Conservation (phyloP, 2,113 vertebrate genomes). For the Paradoxurus hermaphroditus region DNA sequence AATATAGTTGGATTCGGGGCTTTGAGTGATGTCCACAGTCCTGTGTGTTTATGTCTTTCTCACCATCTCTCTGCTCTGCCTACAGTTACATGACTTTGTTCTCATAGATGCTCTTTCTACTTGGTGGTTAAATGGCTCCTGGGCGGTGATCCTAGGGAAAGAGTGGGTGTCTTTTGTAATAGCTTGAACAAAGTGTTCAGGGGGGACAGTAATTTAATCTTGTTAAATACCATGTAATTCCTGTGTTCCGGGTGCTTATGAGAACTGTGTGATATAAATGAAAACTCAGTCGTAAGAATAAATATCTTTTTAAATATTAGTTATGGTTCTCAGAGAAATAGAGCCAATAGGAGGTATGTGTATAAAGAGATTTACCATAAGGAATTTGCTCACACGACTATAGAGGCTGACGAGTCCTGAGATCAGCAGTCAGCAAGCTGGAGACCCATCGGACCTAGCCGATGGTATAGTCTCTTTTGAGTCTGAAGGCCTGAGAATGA, state of each 20-base stretch:
- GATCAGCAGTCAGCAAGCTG: neutral
- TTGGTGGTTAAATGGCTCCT: neutral
- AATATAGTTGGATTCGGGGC: neutral
- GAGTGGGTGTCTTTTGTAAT: neutral
- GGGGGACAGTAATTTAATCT: neutral
- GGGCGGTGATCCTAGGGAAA: neutral
- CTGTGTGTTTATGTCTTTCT: neutral
- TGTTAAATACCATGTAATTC: neutral
- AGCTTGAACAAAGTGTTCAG: neutral
- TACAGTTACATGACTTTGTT: neutral
- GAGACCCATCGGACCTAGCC: neutral
- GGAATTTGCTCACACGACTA: neutral
- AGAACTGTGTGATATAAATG: neutral
- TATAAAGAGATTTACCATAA: neutral
- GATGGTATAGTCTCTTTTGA: neutral
- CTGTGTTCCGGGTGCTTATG: neutral
- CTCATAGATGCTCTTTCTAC: neutral
- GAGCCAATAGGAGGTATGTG: accelerated
- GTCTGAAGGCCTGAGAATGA: neutral
- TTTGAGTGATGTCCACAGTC: neutral
- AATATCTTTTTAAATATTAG: neutral
- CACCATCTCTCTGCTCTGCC: neutral
- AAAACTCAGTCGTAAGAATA: neutral
- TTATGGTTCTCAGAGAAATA: neutral
- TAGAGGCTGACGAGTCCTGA: neutral